Evolutionary conservation across 2,888 invertebrate genomes (phyloP), one percentile per base, ranked within the genome.

Genomic region (Antitype chi): DNA sequence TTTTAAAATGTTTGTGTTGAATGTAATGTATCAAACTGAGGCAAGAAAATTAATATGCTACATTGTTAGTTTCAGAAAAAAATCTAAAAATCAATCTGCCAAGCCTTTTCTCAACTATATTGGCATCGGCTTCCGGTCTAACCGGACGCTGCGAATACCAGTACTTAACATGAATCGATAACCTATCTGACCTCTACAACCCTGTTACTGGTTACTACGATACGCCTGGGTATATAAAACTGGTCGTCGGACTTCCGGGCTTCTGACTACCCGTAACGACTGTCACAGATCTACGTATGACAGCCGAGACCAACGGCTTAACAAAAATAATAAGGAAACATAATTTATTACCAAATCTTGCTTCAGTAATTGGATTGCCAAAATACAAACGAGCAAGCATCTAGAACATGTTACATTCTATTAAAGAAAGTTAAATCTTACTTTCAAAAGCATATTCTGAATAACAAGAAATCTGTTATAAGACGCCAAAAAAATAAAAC

Each of bases 391-490:
- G 52, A 25, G 17, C 7, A 8, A 11, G 32, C 11, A 70, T 25
- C 9, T 57, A 17, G 20, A 38, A 25, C n/a, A 53, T 38, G 25
- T 23, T 1, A 23, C 1, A n/a, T 72, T 62, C n/a, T 32, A 74
- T 73, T 47, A 63, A 63, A 75, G 63, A 67, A 62, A 76, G 53
- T 67, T 43, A 15, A 47, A 72, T 25, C n/a, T 23, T 5, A 25
- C 49, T 28, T 62, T 76, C 23, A 28, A 38, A 66, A 38, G 17
- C 20, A 32, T 23, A 60, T 53, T 23, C 17, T 9, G 2, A 28
- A 11, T 28, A 28, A 49, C 17, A 17, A 55, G 1, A 47, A 66
- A 28, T 2, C 13, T 47, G 8, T 28, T 38, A n/a, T 0, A 69
- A 49, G 28, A 25, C 7, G 11, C 6, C 38, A 67, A 60, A 72